phyloP scores from a whole-genome alignment of 2,113 vertebrate species.

The Carettochelys insculpta region DNA sequence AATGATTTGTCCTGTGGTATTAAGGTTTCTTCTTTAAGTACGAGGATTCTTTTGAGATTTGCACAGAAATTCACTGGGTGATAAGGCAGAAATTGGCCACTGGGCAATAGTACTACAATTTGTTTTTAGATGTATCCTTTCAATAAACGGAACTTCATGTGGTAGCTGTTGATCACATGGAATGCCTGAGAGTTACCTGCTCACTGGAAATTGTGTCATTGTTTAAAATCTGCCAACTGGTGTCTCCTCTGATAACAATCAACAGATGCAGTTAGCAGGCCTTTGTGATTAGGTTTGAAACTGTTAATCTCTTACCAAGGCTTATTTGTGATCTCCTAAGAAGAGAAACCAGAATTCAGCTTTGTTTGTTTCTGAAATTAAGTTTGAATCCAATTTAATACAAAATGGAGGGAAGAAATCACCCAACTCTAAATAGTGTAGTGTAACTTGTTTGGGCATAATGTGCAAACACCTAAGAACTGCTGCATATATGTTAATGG shows the following conservation, averaged over 20 bases:
- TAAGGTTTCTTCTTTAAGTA: background rate
- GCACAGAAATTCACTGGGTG: background rate
- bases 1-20: fast-evolving
- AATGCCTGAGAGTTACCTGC: background rate
- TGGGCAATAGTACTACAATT: background rate
- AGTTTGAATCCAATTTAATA: background rate
- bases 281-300: background rate
- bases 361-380: background rate
- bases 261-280: background rate
- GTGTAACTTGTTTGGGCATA: no score
- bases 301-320: background rate
- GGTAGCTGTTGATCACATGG: background rate
- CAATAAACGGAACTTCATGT: background rate
- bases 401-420: background rate
- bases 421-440: background rate
- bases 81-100: background rate
- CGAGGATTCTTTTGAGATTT: background rate
- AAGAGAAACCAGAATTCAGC: background rate
- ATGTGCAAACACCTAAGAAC: background rate
- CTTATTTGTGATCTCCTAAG: background rate
- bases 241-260: background rate
- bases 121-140: background rate
- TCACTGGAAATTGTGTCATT: background rate
- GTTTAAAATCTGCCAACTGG: background rate
- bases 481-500: background rate